Evolutionary conservation across 2,797 vertebrate species (phyloP).

Genomic region (Poliocrania exsul): DNA sequence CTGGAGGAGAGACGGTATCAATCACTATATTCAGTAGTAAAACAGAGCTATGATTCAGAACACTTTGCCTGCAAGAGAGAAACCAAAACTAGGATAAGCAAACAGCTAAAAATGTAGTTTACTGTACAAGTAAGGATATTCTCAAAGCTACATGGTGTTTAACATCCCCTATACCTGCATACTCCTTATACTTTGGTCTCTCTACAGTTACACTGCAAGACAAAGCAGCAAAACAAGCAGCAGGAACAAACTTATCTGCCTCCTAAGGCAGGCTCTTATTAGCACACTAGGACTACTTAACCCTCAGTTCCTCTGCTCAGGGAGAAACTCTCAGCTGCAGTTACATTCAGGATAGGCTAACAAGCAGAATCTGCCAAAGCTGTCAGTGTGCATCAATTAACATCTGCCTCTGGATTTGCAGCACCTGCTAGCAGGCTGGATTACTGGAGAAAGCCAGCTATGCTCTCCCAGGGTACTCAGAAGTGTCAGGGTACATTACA

Average conservation of each 20-base stretch:
- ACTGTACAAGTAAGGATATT: not conserved
- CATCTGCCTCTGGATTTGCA: conserved; percentile 47
- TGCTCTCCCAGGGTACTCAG: not conserved
- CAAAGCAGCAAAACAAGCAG: not conserved
- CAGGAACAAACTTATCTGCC: not conserved
- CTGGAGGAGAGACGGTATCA: not conserved
- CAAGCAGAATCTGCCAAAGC: conserved; percentile 7
- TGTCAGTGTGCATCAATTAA: conserved; percentile 30
- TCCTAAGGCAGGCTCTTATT: not conserved
- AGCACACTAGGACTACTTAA: not conserved
- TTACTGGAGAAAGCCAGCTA: not conserved
- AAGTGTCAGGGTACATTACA: conserved; percentile 3
- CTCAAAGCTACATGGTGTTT: not conserved
- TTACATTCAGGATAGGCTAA: not conserved
- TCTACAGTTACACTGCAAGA: not conserved
- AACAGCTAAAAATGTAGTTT: not conserved
- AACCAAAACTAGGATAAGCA: not conserved
- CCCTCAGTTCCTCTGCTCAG: not conserved
- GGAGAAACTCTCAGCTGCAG: not conserved
- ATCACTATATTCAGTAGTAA: not conserved
- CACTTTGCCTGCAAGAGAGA: not conserved
- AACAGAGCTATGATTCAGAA: not conserved
- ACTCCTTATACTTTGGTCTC: not conserved
- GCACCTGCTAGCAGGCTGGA: conserved; percentile 26
- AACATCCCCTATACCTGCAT: not conserved